Conservation (phyloP, 1,140 invertebrate genomes). For the Sesamia nonagrioides region DNA sequence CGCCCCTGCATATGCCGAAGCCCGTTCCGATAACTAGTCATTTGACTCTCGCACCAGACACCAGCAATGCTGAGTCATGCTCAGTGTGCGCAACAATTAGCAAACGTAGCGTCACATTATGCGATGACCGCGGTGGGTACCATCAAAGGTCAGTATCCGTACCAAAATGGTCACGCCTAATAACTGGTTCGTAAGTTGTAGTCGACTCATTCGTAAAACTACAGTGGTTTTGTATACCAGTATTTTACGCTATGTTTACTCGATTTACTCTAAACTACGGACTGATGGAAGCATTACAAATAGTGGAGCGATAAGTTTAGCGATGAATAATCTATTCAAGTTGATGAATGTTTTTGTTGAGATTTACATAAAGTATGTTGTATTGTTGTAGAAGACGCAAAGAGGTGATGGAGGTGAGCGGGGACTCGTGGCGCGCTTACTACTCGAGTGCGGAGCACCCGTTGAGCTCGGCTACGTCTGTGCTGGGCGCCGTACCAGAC, state of each 20-base stretch:
- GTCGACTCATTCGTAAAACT: slow-evolving; percentile 83
- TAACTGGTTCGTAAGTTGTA: slow-evolving; percentile 86
- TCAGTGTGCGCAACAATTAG: slow-evolving; percentile 81
- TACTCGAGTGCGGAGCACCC: slow-evolving; percentile 79
- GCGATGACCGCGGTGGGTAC: slow-evolving; percentile 73
- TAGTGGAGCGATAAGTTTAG: not conserved
- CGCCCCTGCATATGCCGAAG: slow-evolving; percentile 37
- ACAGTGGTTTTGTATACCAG: slow-evolving; percentile 79
- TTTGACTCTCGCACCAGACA: slow-evolving; percentile 71
- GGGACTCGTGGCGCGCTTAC: slow-evolving; percentile 81
- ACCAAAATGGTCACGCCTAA: slow-evolving; percentile 87
- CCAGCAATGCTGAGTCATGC: slow-evolving; percentile 78
- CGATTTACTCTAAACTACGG: slow-evolving; percentile 70
- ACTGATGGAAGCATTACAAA: slow-evolving; percentile 69
- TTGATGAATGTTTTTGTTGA: slow-evolving; percentile 11
- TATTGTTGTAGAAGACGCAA: slow-evolving; percentile 81
- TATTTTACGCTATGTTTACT: slow-evolving; percentile 83
- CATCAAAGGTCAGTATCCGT: slow-evolving; percentile 86
- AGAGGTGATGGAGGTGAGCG: slow-evolving; percentile 83
- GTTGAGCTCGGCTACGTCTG: slow-evolving; percentile 75
- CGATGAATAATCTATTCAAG: not conserved
- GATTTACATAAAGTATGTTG: not conserved
- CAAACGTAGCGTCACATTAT: slow-evolving; percentile 76
- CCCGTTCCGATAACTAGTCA: slow-evolving; percentile 59
- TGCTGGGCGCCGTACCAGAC: slow-evolving; percentile 72